Evolutionary conservation across 2,113 vertebrate genomes (phyloP), one percentile per base, ranked within the genome.

Genomic region (Urocolius indicus): DNA sequence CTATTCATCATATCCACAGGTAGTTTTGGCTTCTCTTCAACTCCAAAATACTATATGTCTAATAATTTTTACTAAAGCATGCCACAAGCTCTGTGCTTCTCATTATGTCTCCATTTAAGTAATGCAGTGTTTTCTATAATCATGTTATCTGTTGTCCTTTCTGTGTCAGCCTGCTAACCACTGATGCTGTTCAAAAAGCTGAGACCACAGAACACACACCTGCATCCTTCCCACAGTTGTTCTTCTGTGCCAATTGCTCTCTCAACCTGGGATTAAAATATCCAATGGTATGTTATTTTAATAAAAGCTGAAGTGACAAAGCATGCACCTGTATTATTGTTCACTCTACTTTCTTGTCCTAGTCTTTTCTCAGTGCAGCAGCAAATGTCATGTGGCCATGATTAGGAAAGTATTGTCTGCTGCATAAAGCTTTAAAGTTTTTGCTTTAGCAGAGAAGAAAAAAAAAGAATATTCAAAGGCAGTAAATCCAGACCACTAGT

Each of bases 291-390:
- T n/a, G 23, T 61, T 83, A 77, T 96, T 95, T 95, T 82, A 87
- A 88, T 81, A 95, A 95, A 95, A 97, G 94, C 95, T 97, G 96
- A 97, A 55, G 46, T 72, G 85, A 87, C 89, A 96, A 95, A 87
- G 69, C 46, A 43, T 63, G 74, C 95, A 97, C 91, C 94, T 97
- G 95, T 34, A 30, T 65, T 89, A 90, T 68, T 59, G 51, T 83
- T 87, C 65, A 34, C 22, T 88, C 74, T 87, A 90, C 62, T 79
- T 94, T 80, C 87, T 91, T 62, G 20, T 36, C 32, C 21, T 76
- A 7, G 23, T 43, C 17, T 88, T 88, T 72, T 75, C 36, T 87
- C 48, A 67, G 24, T 58, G 51, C 57, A 81, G 58, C 9, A 86
- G 68, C 29, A 95, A 87, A 93, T 73, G 5, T 27, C 8, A 1